Evolutionary conservation across 1,140 invertebrate species (phyloP), one percentile per base, ranked within the genome.

Genomic region (Cydia fagiglandana): DNA sequence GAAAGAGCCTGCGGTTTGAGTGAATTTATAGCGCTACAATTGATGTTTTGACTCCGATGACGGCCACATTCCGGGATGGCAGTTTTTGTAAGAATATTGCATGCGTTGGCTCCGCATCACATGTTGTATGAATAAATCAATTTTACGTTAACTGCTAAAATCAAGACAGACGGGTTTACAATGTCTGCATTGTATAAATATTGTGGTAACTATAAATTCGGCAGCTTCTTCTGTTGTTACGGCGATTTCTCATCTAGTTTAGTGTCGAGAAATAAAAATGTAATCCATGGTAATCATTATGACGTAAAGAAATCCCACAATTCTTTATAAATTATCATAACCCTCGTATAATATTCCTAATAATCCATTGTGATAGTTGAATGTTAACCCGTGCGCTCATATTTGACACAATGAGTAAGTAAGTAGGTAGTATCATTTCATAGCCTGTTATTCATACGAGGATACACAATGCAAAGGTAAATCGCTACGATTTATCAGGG

Each of bases 11-110:
- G 88, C 88, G 90, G 89, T 91, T 89, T 84, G 85, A 88, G 85
- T 91, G 82, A 92, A 92, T 92, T 92, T 92, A 93, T 90, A 90
- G 86, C 87, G 82, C 80, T 82, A 88, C 88, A 86, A 88, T 89
- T 90, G 84, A 89, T 86, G 45, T 78, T 75, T 83, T 84, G 83
- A 80, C 82, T 85, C 78, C 81, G 79, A 80, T 81, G 79, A 80
- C 73, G 80, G 73, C 76, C 75, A 77, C 77, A 81, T 83, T 77
- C 75, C 80, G 70, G 38, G 73, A 45, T 20, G 53, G 34, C 56
- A 64, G 34, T 64, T 77, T 53, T 76, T 76, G 64, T 61, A 10
- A 50, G 24, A 73, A 34, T 64, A 34, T 41, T 41, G 47, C 66
- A 38, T 5, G 66, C 66, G 17, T 30, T 34, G 12, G 47, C 15